A percentile compares a stretch with the other conserved stretches of the same genome.
These are phyloP conservation scores for Melieria picta DNA, from an alignment of 2,888 invertebrate species.

Conservation along the genomic window DNA sequence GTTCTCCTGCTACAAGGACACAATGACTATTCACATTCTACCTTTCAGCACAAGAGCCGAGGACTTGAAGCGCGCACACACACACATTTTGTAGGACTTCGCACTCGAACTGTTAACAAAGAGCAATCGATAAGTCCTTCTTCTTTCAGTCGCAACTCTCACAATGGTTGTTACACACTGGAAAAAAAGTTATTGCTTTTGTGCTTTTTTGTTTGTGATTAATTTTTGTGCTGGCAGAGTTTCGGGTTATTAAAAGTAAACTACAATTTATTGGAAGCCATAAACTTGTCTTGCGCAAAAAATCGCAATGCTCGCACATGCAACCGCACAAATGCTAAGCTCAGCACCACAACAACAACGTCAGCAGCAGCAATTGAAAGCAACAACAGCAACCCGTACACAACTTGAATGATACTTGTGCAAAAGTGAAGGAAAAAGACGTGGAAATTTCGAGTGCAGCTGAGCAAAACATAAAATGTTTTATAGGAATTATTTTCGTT, in stretches of 20 bases:
- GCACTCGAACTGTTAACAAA: too few relatives aligned
- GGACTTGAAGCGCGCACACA: too few relatives aligned
- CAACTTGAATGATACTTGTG: conserved; percentile 24
- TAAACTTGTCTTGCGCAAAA: conserved; percentile 18
- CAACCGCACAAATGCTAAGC: conserved; percentile 11
- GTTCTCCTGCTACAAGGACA: too few relatives aligned
- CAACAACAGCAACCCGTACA: conserved; percentile 8
- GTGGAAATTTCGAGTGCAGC: conserved; percentile 20
- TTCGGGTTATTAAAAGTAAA: conserved; percentile 20
- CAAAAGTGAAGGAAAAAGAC: conserved; percentile 4
- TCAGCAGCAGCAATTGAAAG: conserved; percentile 10
- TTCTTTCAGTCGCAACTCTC: too few relatives aligned
- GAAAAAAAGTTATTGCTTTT: too few relatives aligned
- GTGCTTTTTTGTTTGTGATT: too few relatives aligned
- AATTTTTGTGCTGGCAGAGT: not conserved
- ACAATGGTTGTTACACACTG: too few relatives aligned
- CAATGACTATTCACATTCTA: too few relatives aligned
- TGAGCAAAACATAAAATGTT: conserved; percentile 23
- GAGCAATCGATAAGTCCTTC: too few relatives aligned
- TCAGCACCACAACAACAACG: conserved; percentile 6
- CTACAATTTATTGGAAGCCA: conserved; percentile 23
- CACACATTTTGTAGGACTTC: too few relatives aligned
- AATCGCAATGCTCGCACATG: conserved; percentile 8
- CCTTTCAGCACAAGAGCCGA: too few relatives aligned
- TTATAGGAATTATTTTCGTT: conserved; percentile 6